Evolutionary conservation across 2,113 vertebrate genomes (phyloP).

Genomic region (Synchiropus splendidus): DNA sequence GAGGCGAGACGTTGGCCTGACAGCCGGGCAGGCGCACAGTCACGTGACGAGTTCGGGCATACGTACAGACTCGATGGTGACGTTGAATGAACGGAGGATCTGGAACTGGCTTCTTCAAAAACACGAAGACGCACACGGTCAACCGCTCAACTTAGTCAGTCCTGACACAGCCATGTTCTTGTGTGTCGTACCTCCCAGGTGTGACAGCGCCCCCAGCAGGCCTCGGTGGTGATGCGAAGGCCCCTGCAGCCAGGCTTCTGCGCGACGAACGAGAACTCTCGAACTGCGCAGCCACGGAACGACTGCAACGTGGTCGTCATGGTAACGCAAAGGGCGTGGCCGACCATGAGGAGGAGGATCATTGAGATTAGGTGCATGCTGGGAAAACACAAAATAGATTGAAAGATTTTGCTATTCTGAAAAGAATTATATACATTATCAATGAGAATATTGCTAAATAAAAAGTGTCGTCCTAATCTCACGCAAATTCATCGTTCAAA

Average conservation of each 20-base stretch:
- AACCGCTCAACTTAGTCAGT: too few relatives aligned
- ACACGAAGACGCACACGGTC: too few relatives aligned
- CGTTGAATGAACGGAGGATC: slow-evolving; percentile 62
- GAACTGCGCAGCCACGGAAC: slow-evolving; percentile 64
- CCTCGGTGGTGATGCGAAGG: slow-evolving; percentile 58
- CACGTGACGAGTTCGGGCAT: slow-evolving; percentile 50
- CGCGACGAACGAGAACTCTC: slow-evolving; percentile 65
- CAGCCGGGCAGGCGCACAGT: slow-evolving; percentile 59
- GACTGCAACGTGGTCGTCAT: slow-evolving; percentile 32
- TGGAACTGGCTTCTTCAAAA: slow-evolving; percentile 50
- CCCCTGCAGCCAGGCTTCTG: slow-evolving; percentile 63
- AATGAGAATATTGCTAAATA: too few relatives aligned
- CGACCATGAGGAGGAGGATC: slow-evolving; percentile 33
- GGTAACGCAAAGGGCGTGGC: slow-evolving; percentile 25
- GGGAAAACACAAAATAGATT: slow-evolving; percentile 5
- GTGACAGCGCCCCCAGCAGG: slow-evolving; percentile 69
- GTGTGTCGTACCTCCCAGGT: slow-evolving; percentile 65
- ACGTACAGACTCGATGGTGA: slow-evolving; percentile 64
- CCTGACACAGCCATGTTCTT: too few relatives aligned
- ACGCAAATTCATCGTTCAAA: too few relatives aligned
- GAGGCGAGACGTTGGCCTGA: slow-evolving; percentile 50
- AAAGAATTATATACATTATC: too few relatives aligned
- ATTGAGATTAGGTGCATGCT: slow-evolving; percentile 44
- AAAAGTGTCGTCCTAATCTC: too few relatives aligned
- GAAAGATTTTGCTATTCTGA: too few relatives aligned